These are phyloP conservation scores for Hemithea aestivaria DNA, from an alignment of 2,888 invertebrate species.

Conservation along the genomic window DNA sequence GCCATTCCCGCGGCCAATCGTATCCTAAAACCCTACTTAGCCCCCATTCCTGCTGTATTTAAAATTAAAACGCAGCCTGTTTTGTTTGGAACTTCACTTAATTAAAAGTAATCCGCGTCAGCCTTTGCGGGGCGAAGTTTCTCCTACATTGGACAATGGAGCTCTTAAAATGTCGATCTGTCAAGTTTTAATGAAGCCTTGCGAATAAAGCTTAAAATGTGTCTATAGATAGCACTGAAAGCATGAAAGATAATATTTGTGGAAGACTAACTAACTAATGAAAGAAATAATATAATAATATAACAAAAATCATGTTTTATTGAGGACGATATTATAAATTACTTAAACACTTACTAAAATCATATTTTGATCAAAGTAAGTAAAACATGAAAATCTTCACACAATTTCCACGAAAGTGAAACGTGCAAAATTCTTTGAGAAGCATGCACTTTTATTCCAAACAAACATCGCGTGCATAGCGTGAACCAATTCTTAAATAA, in stretches of 20 bases:
- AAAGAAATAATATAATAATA: no score
- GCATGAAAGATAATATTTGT: no score
- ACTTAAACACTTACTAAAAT: no score
- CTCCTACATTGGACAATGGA: conserved; percentile 32
- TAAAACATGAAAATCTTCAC: background rate
- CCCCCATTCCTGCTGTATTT: conserved; percentile 39
- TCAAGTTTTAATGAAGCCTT: conserved; percentile 44
- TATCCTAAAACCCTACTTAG: conserved; percentile 38
- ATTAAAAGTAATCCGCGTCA: conserved; percentile 41
- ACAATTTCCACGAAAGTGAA: conserved; percentile 1
- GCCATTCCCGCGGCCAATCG: conserved; percentile 37
- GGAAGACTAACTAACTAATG: no score
- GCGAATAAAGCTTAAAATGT: conserved; percentile 13
- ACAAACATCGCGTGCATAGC: conserved; percentile 12
- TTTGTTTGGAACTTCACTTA: conserved; percentile 44
- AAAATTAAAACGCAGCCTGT: conserved; percentile 49
- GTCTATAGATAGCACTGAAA: no score
- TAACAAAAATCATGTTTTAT: no score
- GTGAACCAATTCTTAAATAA: conserved; percentile 12
- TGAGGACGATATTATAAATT: no score
- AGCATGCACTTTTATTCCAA: no score
- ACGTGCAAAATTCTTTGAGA: background rate
- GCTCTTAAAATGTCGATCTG: conserved; percentile 34
- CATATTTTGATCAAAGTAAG: no score
- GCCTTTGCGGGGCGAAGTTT: conserved; percentile 37